Base-by-base conservation (phyloP, 2,113 vertebrate species). In the Poecile atricapillus region DNA sequence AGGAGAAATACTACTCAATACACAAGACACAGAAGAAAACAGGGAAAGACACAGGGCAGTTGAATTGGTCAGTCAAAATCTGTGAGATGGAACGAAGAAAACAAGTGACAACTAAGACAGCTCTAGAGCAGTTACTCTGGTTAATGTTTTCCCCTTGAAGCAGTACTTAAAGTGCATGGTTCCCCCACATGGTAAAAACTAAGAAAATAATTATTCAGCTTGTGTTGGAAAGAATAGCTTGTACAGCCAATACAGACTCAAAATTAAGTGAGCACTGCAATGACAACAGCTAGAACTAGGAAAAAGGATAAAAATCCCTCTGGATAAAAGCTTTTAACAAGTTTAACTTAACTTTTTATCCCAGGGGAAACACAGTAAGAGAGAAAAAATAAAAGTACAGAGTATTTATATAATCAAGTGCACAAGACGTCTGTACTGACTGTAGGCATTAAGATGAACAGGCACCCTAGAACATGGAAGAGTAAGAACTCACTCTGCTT, bases 401-500 rank as follows among this genome's bases (percentile, higher is more conserved):
- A 65, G 0, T 65, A 50, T n/a, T 73, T 59, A 23, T 20, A 80
- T 47, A 56, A 84, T 15, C 4, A 63, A 77, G 43, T 15, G 12
- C 46, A 74, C 16, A 62, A 39, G 37, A 46, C 7, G 58, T 49
- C 25, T 27, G 49, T 4, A 35, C 0, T 39, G 31, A 56, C 49
- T 24, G 18, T 8, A 90, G 25, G 64, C 56, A 64, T 69, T 59
- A 59, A 67, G 2, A 3, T 65, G 18, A 90, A 43, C 11, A 90
- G 23, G 19, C 6, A 9, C 30, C 37, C 59, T 27, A 76, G 15
- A 89, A 78, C 4, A 81, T 0, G 3, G 55, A 44, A 44, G 27
- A 39, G 4, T 9, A 62, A 17, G 67, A 75, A 99, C 99, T 98
- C 97, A 99, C 99, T 99, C 97, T 99, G 99, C 88, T 99, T 99